Evolutionary conservation across 2,888 invertebrate genomes (phyloP).

Genomic region (Lottia scabra): DNA sequence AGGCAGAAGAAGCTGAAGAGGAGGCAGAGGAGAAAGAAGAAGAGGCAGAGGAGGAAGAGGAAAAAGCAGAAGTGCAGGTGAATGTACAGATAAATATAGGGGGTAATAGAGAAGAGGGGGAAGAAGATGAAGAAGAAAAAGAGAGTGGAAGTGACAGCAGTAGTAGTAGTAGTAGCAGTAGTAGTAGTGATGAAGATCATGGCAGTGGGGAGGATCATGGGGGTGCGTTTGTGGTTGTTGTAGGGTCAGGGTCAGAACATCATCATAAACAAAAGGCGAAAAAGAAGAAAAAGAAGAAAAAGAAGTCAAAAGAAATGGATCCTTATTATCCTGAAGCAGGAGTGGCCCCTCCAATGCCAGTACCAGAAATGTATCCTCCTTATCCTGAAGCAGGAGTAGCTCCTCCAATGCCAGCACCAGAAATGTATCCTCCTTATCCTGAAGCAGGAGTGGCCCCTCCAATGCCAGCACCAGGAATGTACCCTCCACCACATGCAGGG

Average conservation of each 20-base stretch:
- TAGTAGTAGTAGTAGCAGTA: neutral
- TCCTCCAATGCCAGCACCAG: too few species aligned
- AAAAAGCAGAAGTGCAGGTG: neutral
- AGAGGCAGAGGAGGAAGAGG: neutral
- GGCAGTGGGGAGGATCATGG: too few species aligned
- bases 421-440: too few species aligned
- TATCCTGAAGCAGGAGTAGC: too few species aligned
- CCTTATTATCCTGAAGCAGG: too few species aligned
- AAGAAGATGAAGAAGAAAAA: neutral
- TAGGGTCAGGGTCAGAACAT: too few species aligned
- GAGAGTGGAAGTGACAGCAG: neutral
- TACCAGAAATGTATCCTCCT: neutral
- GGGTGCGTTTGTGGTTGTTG: too few species aligned
- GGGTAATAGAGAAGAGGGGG: neutral
- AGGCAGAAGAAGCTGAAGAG: neutral
- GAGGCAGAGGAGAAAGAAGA: neutral
- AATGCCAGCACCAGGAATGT: too few species aligned
- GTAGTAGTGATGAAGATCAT: neutral
- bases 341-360: neutral
- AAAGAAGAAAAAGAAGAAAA: neutral
- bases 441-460: too few species aligned
- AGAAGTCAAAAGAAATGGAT: neutral
- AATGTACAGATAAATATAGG: slow-evolving; percentile 7
- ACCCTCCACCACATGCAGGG: too few species aligned
- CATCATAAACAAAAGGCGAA: neutral